These are phyloP conservation scores for Epinephelus fuscoguttatus DNA, from an alignment of 2,113 vertebrate species.

Conservation along the genomic window DNA sequence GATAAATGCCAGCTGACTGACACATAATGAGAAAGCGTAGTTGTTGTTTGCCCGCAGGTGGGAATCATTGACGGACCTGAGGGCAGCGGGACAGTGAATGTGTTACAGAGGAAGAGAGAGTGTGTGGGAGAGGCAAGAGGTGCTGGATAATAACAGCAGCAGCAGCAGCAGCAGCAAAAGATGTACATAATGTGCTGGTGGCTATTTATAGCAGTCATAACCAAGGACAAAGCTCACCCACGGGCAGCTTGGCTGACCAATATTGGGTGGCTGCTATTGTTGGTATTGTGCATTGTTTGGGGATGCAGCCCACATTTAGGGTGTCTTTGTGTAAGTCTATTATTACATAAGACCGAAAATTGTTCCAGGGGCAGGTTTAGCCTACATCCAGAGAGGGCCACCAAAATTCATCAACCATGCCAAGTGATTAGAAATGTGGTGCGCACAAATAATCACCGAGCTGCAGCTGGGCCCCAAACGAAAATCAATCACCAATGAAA, in stretches of 20 bases:
- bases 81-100: slow-evolving; percentile 44
- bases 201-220: slow-evolving; percentile 76
- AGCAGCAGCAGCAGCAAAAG: slow-evolving; percentile 54
- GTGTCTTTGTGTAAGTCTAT: slow-evolving; percentile 34
- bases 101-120: slow-evolving; percentile 39
- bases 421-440: slow-evolving; percentile 39
- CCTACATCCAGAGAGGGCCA: slow-evolving; percentile 44
- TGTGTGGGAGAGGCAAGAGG: slow-evolving; percentile 53
- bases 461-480: background rate
- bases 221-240: slow-evolving; percentile 68
- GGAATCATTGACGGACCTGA: slow-evolving; percentile 38
- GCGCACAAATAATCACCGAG: slow-evolving; percentile 21
- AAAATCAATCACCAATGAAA: slow-evolving; percentile 57
- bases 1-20: slow-evolving; percentile 32
- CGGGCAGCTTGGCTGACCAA: slow-evolving; percentile 58
- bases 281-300: slow-evolving; percentile 64
- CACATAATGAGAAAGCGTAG: slow-evolving; percentile 32
- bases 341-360: slow-evolving; percentile 60
- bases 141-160: slow-evolving; percentile 54
- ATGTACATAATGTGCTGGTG: slow-evolving; percentile 61
- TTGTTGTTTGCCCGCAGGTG: slow-evolving; percentile 42
- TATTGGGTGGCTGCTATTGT: slow-evolving; percentile 44
- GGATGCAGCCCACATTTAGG: slow-evolving; percentile 41
- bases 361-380: slow-evolving; percentile 51
- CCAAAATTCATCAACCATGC: slow-evolving; percentile 26